These are phyloP conservation scores for Gonioctena quinquepunctata DNA, from an alignment of 1,140 invertebrate species.

Conservation along the genomic window DNA sequence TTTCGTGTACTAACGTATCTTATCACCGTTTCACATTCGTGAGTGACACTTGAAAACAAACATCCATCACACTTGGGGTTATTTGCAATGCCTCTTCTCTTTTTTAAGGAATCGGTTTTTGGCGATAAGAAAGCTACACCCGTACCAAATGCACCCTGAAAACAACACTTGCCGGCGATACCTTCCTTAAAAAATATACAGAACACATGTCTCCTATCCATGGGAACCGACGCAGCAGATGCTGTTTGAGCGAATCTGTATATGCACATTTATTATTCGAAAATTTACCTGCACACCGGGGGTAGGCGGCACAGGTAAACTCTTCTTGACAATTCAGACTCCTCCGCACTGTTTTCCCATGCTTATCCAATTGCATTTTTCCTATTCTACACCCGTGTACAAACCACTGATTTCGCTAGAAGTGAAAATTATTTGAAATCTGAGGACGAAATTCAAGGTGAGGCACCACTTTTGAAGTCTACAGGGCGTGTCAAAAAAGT, in stretches of 20 bases:
- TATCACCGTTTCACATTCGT: too few species aligned
- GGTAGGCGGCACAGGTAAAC: constrained; percentile 1
- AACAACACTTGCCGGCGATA: background rate
- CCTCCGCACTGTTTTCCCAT: background rate
- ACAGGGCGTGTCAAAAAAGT: too few species aligned
- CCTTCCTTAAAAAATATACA: constrained; percentile 4
- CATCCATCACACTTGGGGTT: background rate
- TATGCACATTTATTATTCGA: constrained; percentile 12
- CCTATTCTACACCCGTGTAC: background rate
- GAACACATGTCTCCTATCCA: constrained; percentile 7
- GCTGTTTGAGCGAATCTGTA: constrained; percentile 13
- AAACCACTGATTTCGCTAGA: background rate
- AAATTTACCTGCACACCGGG: constrained; percentile 12
- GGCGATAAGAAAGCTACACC: constrained; percentile 1
- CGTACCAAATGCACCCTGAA: constrained; percentile 2
- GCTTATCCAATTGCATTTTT: background rate
- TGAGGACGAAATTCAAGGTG: too few species aligned
- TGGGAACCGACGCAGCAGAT: constrained; percentile 11
- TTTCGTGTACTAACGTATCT: too few species aligned
- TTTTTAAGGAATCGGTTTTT: background rate
- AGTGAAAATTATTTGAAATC: background rate
- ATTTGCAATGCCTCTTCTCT: background rate
- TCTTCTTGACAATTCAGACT: constrained; percentile 5
- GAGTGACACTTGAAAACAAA: too few species aligned
- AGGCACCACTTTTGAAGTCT: too few species aligned